Evolutionary conservation across 2,888 invertebrate species (phyloP), one percentile per base, ranked within the genome.

Genomic region (Cremastobaeus sp.): DNA sequence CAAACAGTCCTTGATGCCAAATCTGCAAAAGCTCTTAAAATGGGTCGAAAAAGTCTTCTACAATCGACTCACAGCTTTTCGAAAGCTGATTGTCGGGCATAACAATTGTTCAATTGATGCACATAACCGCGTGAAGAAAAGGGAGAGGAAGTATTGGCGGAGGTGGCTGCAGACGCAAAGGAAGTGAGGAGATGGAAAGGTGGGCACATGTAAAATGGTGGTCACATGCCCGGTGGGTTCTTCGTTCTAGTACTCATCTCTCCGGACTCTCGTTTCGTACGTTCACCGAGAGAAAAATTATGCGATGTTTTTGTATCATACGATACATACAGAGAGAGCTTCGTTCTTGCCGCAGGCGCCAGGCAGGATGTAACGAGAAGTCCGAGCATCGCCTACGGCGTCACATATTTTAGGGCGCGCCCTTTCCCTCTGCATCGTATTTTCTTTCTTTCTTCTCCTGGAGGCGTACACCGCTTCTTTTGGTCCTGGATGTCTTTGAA

Each of bases 151-250:
- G 69, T 52, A 69, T 41, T 54, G 74, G 65, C 32, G 91, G 81
- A 93, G 92, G 84, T 91, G 91, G 83, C 37, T 43, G 70, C 39
- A 54, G 74, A 65, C 50, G 77, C 62, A 76, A 66, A 68, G 74
- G 75, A 76, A 74, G 76, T 48, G 75, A 52, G 41, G 64, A 20
- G 71, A 41, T 37, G 66, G 66, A 68, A 45, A 60, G 77, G 74
- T 60, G 68, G 68, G 55, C 64, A 52, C 76, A 77, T 76, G 75
- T 78, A 79, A 76, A 84, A 85, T 84, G 84, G 82, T 81, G 83
- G 83, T 85, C 85, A 82, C 83, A 82, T 79, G 78, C 77, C 82
- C 78, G 12, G 55, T 17, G 77, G 81, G 59, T 39, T 54, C 48
- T 57, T 41, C 55, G 65, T 66, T 76, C 65, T 66, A n/a, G n/a